Percentiles rank a stretch among this genome's conserved stretches.
Conservation (phyloP, 1,140 invertebrate genomes). For the Dreissena polymorpha region DNA sequence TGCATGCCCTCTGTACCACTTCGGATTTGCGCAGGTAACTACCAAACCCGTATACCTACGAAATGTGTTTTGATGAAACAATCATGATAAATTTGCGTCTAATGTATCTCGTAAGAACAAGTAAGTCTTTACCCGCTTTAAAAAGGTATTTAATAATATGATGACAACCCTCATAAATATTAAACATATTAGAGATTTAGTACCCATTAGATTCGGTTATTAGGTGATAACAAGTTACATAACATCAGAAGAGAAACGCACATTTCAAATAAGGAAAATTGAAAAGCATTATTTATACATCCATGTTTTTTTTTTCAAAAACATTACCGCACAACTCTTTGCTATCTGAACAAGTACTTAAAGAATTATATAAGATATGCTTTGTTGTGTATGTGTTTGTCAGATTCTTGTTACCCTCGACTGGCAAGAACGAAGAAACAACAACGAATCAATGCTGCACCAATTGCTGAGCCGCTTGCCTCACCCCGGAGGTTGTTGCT, state of each 20-base stretch:
- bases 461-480: conserved; percentile 23
- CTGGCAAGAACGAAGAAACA: background rate
- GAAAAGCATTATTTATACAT: background rate
- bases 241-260: too few relatives aligned
- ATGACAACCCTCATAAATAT: background rate
- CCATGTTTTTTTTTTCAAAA: background rate
- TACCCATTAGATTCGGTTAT: background rate
- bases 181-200: background rate
- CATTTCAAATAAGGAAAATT: too few relatives aligned
- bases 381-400: background rate
- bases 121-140: background rate
- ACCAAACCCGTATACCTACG: background rate
- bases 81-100: background rate
- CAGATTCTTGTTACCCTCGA: background rate
- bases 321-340: background rate
- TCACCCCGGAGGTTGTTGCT: conserved; percentile 32
- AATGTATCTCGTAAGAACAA: background rate
- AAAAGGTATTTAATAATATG: background rate
- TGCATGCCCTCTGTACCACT: conserved; percentile 29
- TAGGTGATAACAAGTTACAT: background rate
- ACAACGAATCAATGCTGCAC: background rate
- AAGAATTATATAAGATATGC: background rate
- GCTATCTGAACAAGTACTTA: background rate
- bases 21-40: conserved; percentile 44
- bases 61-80: background rate